These are phyloP conservation scores for Callimorpha dominula DNA, from an alignment of 2,888 invertebrate species.

Conservation along the genomic window DNA sequence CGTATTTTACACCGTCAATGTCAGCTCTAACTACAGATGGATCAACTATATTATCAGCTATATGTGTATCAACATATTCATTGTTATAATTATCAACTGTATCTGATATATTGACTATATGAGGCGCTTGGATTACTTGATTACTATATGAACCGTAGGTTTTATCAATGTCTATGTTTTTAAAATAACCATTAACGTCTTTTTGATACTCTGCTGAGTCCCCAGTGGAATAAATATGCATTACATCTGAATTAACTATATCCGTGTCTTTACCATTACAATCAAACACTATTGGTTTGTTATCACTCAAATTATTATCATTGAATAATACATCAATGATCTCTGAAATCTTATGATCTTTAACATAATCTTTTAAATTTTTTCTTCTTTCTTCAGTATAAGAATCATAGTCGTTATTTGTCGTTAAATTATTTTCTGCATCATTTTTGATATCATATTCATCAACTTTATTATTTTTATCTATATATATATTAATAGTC, in stretches of 20 bases:
- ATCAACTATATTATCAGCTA: background rate
- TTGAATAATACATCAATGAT: slow-evolving; percentile 1
- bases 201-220: background rate
- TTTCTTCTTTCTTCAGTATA: background rate
- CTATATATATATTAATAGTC: background rate
- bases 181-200: background rate
- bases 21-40: background rate
- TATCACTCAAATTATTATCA: background rate
- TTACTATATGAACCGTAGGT: background rate
- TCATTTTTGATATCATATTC: background rate
- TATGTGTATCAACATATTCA: background rate
- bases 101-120: background rate
- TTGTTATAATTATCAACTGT: background rate
- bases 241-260: background rate
- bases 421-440: background rate
- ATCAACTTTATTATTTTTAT: background rate
- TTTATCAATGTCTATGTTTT: background rate
- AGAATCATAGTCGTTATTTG: background rate
- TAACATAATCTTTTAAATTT: background rate
- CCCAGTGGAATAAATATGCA: background rate
- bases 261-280: background rate
- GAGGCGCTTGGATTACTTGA: background rate
- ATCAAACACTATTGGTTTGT: slow-evolving; percentile 1
- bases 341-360: slow-evolving; percentile 3
- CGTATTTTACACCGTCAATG: background rate